These are phyloP conservation scores for Pachliopta kotzebuea DNA, from an alignment of 2,888 invertebrate species.

Conservation along the genomic window DNA sequence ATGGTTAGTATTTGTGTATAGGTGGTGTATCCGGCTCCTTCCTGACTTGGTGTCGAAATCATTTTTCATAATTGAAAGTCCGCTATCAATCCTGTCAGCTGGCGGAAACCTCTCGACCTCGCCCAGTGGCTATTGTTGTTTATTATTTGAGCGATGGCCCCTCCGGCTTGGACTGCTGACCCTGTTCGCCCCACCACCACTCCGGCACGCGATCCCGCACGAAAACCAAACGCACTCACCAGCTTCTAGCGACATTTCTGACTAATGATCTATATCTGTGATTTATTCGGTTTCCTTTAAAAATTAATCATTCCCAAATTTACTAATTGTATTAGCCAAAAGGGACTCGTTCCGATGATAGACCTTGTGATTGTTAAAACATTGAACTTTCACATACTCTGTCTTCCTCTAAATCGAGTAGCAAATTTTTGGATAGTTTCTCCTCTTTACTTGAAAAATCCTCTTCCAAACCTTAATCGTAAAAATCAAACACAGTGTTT, in stretches of 20 bases:
- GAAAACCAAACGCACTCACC: constrained; percentile 40
- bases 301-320: too few species aligned
- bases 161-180: constrained; percentile 46
- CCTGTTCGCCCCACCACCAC: constrained; percentile 54
- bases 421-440: too few species aligned
- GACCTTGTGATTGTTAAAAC: too few species aligned
- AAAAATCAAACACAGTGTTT: too few species aligned
- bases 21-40: neutral
- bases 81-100: constrained; percentile 70
- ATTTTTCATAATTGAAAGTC: constrained; percentile 74
- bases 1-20: too few species aligned
- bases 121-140: constrained; percentile 62
- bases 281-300: constrained; percentile 14
- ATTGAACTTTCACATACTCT: too few species aligned
- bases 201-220: constrained; percentile 53
- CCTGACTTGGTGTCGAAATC: constrained; percentile 52
- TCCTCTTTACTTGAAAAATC: too few species aligned
- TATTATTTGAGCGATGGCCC: constrained; percentile 65
- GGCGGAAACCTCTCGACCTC: constrained; percentile 72
- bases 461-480: too few species aligned
- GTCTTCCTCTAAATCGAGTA: too few species aligned
- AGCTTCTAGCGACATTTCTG: constrained; percentile 23
- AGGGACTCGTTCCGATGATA: too few species aligned
- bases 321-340: too few species aligned
- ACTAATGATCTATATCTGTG: constrained; percentile 27